Conservation (phyloP, 2,797 vertebrate species). For the Masticophis lateralis region DNA sequence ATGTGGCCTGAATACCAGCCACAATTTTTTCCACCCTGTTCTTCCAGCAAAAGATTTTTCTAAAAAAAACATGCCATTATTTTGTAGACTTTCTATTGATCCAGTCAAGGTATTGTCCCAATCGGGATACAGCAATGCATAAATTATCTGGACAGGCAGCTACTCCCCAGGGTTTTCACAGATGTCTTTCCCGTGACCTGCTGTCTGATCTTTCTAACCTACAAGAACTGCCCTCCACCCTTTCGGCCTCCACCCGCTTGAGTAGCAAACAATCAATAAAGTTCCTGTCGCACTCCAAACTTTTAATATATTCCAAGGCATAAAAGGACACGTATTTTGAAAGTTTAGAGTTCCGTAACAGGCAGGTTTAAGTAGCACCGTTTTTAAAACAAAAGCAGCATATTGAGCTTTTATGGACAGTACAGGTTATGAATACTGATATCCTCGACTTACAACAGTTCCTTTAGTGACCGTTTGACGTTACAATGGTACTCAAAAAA, state of each 20-base stretch:
- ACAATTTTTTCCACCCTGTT: not conserved
- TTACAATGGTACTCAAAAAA: not conserved
- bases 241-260: not conserved
- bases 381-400: not conserved
- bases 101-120: not conserved
- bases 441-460: not conserved
- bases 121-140: not conserved
- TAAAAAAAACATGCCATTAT: not conserved
- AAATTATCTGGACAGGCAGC: not conserved
- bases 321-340: not conserved
- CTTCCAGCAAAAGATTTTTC: not conserved
- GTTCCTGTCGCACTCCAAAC: not conserved
- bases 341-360: not conserved
- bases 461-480: not conserved
- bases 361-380: not conserved
- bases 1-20: not conserved
- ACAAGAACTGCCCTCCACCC: not conserved
- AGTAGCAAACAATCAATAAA: not conserved
- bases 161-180: not conserved
- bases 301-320: not conserved
- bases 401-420: not conserved
- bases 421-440: not conserved
- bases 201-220: not conserved
- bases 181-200: not conserved
- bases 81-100: not conserved